Evolutionary conservation across 2,888 invertebrate species (phyloP), one percentile per base, ranked within the genome.

Genomic region (Lasius platythorax): DNA sequence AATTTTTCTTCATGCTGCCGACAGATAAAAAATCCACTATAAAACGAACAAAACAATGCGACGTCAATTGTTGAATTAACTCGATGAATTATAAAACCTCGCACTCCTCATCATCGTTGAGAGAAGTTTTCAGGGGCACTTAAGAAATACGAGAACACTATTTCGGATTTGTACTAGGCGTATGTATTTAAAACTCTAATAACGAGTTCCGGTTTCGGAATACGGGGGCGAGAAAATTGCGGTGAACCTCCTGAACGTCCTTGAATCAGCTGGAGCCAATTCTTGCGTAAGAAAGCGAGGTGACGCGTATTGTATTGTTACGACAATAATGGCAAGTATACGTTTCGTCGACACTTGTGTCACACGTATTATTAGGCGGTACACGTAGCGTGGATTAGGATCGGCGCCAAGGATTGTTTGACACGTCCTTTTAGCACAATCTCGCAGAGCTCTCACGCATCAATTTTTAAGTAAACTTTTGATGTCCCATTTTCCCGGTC

Each of bases 211-310:
- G 58, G 43, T 58, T 79, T 61, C 68, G 68, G 15, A 68, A 12
- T 46, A 18, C 5, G 68, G 30, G 68, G 43, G 28, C n/a, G 58
- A 56, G 46, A 53, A 74, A 53, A 30, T 50, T n/a, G 33, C 40
- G 81, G 63, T 12, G 75, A 58, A 40, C 61, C 84, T 70, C 88
- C 88, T 12, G 75, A 53, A 40, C 61, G 85, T 70, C 88, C 88
- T 90, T 88, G 89, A 83, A 85, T 72, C 84, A 81, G 85, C 83
- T 82, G 74, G 61, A 74, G 75, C 75, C 46, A 46, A 84, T 84
- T 63, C 82, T 90, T 89, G 70, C 86, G 84, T 82, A 88, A 89
- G 83, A 85, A 85, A 79, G 40, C 64, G 76, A 79, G 46, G 33
- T 63, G 46, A 84, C 53, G 61, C 30, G 74, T 74, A 70, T 70